Base-by-base conservation (phyloP, 2,888 invertebrate species). In the Melanotus villosus region DNA sequence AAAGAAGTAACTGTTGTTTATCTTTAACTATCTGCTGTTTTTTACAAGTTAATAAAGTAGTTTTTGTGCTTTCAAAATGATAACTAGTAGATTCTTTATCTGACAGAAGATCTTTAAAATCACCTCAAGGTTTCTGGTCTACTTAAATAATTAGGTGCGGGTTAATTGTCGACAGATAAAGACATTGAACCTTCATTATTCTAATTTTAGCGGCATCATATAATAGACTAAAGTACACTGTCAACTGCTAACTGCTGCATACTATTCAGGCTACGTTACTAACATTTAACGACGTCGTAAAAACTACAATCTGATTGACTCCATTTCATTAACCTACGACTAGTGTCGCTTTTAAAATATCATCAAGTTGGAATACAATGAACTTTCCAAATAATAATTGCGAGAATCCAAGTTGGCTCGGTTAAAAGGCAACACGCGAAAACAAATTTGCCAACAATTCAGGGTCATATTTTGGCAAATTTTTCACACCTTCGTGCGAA, bases 401-500 rank as follows among this genome's bases (percentile, higher is more conserved):
- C 38, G 5, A 38, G 38, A n/a, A 4, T 12, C 14, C 38, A 3
- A 38, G 38, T 14, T 38, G 38, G 38, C 38, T 14, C 5, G 38
- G 26, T 26, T 26, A 26, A 32, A 32, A 26, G 26, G 26, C 26
- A 26, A 26, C 26, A 5, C 26, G 26, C 26, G 26, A 3, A 26
- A 26, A 26, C 26, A 26, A 26, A 26, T 26, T 26, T 26, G 26
- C 26, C 26, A 26, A 7, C 26, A 26, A 26, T 64, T 73, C 77
- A 78, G 76, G 78, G 78, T 76, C 76, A 66, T 43, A 71, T 75
- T 77, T 77, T 77, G 76, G 75, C 71, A 68, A 60, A 75, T 73
- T 77, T 79, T 77, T 79, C 77, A 71, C 78, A 77, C 76, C 72
- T 75, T 73, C 23, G 75, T 77, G 77, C 72, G 72, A 77, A 73